These are phyloP conservation scores for Takifugu ocellatus DNA, from an alignment of 2,797 vertebrate species.

Conservation along the genomic window DNA sequence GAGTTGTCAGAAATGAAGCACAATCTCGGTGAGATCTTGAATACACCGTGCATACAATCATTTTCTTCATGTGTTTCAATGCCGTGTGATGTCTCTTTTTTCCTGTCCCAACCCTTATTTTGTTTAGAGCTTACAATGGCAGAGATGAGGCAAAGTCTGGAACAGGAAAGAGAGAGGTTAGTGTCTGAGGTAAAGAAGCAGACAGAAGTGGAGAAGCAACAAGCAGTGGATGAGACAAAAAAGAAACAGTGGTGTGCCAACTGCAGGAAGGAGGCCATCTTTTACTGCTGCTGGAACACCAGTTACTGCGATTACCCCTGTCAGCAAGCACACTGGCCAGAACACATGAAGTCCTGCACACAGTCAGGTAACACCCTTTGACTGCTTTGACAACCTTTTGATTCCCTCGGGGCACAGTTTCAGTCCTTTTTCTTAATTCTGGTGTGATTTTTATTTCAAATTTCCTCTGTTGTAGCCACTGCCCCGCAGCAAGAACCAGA, in stretches of 20 bases:
- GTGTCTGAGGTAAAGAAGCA: constrained; percentile 92
- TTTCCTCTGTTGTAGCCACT: constrained; percentile 77
- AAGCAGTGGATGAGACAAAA: constrained; percentile 92
- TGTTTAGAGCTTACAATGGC: constrained; percentile 91
- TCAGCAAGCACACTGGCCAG: constrained; percentile 95
- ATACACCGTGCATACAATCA: neutral
- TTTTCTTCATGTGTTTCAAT: neutral
- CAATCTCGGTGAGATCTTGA: constrained; percentile 84
- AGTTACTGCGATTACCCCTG: constrained; percentile 97
- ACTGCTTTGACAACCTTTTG: neutral
- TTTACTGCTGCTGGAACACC: constrained; percentile 97
- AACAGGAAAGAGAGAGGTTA: constrained; percentile 91
- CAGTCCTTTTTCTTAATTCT: neutral
- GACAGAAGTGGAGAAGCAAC: constrained; percentile 89
- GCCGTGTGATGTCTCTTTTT: neutral
- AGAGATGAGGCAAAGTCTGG: constrained; percentile 96
- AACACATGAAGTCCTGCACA: constrained; percentile 97
- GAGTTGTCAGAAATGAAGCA: constrained; percentile 98
- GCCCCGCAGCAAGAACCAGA: constrained; percentile 94
- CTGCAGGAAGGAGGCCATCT: constrained; percentile 94
- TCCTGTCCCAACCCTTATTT: neutral
- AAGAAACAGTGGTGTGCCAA: constrained; percentile 97
- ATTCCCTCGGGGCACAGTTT: no score
- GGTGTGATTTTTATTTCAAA: constrained; percentile 4
- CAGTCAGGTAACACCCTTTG: constrained; percentile 83